Conservation (phyloP, 2,113 vertebrate species). For the Actenoides hombroni region DNA sequence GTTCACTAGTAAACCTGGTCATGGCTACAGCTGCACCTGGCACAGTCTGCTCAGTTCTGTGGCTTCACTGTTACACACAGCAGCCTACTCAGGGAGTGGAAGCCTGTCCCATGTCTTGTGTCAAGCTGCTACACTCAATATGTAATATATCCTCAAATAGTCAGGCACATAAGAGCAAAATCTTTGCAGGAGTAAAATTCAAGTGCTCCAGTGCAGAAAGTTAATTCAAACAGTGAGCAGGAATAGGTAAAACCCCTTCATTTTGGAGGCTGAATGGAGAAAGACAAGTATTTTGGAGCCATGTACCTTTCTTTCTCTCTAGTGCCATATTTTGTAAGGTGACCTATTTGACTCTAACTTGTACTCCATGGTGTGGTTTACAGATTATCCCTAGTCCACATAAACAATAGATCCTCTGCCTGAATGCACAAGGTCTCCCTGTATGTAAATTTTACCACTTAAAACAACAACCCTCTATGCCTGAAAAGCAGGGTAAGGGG, state of each 20-base stretch:
- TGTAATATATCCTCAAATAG: not conserved
- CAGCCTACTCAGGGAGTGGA: not conserved
- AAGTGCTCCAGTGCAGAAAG: not conserved
- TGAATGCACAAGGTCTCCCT: not conserved
- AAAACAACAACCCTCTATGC: not conserved
- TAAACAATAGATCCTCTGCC: not conserved
- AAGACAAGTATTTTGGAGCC: not conserved
- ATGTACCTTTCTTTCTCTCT: accelerated
- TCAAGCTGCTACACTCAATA: not conserved
- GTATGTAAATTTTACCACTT: not conserved
- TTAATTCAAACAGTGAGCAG: not conserved
- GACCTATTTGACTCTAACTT: not conserved
- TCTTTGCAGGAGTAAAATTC: not conserved
- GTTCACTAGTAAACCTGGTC: not conserved
- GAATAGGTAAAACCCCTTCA: not conserved
- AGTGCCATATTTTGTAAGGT: not conserved
- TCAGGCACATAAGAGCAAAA: not conserved
- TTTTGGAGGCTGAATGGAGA: not conserved
- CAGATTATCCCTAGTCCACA: not conserved
- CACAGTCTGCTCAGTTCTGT: not conserved
- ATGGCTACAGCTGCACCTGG: not conserved
- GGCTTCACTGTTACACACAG: not conserved
- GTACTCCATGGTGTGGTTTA: not conserved
- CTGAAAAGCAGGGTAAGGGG: not conserved
- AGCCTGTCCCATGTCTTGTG: not conserved